Evolutionary conservation across 2,113 vertebrate species (phyloP).

Genomic region (Zingel zingel): DNA sequence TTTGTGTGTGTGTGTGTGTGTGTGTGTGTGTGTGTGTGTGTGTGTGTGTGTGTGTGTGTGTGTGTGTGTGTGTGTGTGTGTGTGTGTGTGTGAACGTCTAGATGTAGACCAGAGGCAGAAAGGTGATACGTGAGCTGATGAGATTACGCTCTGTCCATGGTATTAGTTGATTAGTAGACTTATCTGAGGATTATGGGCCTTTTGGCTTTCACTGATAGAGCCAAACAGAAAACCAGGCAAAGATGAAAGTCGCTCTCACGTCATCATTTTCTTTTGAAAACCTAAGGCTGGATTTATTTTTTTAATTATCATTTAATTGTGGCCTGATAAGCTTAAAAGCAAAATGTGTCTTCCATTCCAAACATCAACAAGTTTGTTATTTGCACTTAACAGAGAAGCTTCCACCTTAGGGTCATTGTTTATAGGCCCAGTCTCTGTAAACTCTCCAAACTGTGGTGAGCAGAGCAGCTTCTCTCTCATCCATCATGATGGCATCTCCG

Average conservation of each 20-base stretch:
- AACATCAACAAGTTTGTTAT: constrained; percentile 52
- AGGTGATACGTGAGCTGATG: constrained; percentile 75
- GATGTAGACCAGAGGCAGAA: constrained; percentile 60
- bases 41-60: neutral
- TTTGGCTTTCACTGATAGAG: constrained; percentile 73
- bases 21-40: constrained; percentile 14
- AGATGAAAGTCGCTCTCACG: constrained; percentile 66
- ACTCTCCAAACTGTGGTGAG: constrained; percentile 60
- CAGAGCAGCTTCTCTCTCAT: constrained; percentile 65
- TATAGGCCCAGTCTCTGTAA: constrained; percentile 53
- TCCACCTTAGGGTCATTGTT: constrained; percentile 62
- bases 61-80: constrained; percentile 28
- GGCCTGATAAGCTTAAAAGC: constrained; percentile 68
- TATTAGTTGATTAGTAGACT: constrained; percentile 78
- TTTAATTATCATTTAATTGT: constrained; percentile 72
- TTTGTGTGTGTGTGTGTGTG: neutral
- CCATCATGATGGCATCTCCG: constrained; percentile 66
- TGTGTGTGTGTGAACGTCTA: constrained; percentile 25
- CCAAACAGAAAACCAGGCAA: constrained; percentile 54
- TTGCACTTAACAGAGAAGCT: constrained; percentile 31
- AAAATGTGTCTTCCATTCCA: constrained; percentile 41
- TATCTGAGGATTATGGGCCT: constrained; percentile 75
- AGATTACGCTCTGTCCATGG: constrained; percentile 73
- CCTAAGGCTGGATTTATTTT: constrained; percentile 30
- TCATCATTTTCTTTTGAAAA: constrained; percentile 66